phyloP scores from a whole-genome alignment of 2,888 invertebrate species.

The Drosophila imparisetae region DNA sequence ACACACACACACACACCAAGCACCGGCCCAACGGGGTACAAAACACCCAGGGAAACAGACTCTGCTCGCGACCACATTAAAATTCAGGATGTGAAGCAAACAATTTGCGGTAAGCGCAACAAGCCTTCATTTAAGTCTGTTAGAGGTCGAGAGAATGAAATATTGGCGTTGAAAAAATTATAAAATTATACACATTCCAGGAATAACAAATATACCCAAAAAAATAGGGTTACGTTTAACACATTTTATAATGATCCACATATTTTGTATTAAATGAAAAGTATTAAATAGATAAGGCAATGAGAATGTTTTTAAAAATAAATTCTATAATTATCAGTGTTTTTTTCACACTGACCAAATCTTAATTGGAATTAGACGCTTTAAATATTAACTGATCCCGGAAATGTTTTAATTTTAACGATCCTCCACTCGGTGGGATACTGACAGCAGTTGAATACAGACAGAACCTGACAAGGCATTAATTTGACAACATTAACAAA shows the following conservation, averaged over 20 bases:
- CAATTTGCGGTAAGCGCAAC: slow-evolving; percentile 67
- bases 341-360: not conserved
- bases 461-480: slow-evolving; percentile 71
- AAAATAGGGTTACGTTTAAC: not conserved
- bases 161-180: not conserved
- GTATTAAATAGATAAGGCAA: not conserved
- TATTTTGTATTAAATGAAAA: not conserved
- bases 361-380: not conserved
- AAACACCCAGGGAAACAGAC: slow-evolving; percentile 23
- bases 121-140: slow-evolving; percentile 32
- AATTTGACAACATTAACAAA: slow-evolving; percentile 84
- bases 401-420: slow-evolving; percentile 3
- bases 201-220: not conserved
- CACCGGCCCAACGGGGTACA: slow-evolving; percentile 30
- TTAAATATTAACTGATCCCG: not conserved
- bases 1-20: slow-evolving; percentile 20
- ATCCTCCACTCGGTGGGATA: slow-evolving; percentile 32
- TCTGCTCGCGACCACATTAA: slow-evolving; percentile 61
- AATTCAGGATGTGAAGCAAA: slow-evolving; percentile 74
- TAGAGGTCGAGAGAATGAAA: not conserved
- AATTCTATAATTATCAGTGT: not conserved
- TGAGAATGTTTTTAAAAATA: not conserved
- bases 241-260: not conserved
- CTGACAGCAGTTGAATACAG: slow-evolving; percentile 45
- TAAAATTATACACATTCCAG: not conserved